Evolutionary conservation across 2,888 invertebrate species (phyloP).

Genomic region (Siphlonurus alternatus): DNA sequence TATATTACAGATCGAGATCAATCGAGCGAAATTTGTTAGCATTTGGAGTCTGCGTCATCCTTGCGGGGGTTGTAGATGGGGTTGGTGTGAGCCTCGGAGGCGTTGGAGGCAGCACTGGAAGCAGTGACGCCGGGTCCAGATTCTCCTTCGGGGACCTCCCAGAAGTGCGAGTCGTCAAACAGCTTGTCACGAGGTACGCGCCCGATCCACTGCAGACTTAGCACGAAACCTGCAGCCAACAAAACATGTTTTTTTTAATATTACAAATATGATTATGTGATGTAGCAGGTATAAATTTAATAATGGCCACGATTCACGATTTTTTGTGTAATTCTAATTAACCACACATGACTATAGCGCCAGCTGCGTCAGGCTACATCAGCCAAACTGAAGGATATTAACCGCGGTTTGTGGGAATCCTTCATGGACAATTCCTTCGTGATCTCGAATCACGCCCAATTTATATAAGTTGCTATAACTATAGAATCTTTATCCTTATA

Average conservation of each 20-base stretch:
- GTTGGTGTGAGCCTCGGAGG: neutral
- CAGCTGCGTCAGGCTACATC: constrained; percentile 1
- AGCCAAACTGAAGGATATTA: no score
- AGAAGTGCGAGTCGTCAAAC: constrained; percentile 44
- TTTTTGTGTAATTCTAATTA: constrained; percentile 5
- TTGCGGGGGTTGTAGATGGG: neutral
- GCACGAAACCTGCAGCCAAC: constrained; percentile 18
- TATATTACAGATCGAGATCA: no score
- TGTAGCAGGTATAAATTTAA: no score
- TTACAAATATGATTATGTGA: no score
- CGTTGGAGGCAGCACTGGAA: neutral
- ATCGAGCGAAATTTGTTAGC: no score
- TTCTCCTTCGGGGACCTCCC: constrained; percentile 39
- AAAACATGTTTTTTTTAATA: no score
- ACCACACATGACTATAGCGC: constrained; percentile 4
- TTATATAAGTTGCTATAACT: no score
- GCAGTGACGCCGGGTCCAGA: constrained; percentile 18
- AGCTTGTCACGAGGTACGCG: constrained; percentile 34
- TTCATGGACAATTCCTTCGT: no score
- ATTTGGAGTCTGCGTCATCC: neutral
- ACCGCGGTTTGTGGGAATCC: no score
- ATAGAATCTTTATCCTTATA: no score
- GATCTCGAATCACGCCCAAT: no score
- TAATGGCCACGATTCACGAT: no score
- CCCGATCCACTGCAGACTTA: constrained; percentile 23